Evolutionary conservation across 1,140 invertebrate genomes (phyloP), one percentile per base, ranked within the genome.

Genomic region (roundworm (Caenorhabditis elegans)): DNA sequence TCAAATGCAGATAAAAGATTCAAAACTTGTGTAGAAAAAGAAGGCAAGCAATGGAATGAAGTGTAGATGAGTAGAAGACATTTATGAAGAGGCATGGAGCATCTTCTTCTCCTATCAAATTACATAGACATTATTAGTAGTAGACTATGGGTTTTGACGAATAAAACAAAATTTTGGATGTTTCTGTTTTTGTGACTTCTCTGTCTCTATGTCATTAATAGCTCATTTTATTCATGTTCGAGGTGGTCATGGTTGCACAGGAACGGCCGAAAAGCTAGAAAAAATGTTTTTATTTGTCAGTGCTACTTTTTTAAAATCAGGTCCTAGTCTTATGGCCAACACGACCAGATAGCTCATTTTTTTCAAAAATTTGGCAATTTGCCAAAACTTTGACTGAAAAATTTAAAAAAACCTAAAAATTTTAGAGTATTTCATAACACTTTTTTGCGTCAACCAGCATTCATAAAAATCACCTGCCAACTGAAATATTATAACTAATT

Each of bases 101-200:
- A 70, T 31, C 26, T 55, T 55, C 47, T 49, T 49, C 17, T 24
- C 60, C 60, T 36, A 70, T 70, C 60, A 26, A 43, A 70, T 70
- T 70, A 70, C 60, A 70, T 70, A 19, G 11, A 70, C 60, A n/a
- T 17, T 70, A 70, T 70, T 70, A 70, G 60, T 70, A 70, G 31
- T n/a, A n/a, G n/a, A 60, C 31, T 39, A 31, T n/a, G 17, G 34
- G 26, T 36, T 70, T 70, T 70, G 10, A 43, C 5, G 26, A 39
- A 39, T 70, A 22, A 36, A 39, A n/a, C 15, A n/a, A 28, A 39
- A 26, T 70, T 70, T 26, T 70, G 34, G 0, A 10, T 39, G 31
- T 70, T 19, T n/a, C 60, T 70, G 28, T 36, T 70, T 31, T n/a
- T 39, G 19, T n/a, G 36, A 24, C 22, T 19, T 17, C 28, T 4